Percentiles rank a stretch among this genome's conserved stretches.
phyloP scores from a whole-genome alignment of 2,797 vertebrate species.

The Ammospiza maritima region DNA sequence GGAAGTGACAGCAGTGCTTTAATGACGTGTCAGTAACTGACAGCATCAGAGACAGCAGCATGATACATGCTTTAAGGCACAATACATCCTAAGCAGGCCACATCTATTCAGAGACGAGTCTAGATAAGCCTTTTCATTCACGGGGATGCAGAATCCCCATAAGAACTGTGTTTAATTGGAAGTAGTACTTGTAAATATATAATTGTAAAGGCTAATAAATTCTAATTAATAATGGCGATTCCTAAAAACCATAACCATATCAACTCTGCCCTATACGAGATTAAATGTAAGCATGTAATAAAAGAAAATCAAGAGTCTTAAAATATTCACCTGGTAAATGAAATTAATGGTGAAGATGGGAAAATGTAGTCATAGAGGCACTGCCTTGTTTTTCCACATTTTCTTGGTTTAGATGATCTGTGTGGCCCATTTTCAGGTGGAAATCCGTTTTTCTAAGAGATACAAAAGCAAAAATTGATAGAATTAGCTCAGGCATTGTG shows the following conservation, averaged over 20 bases:
- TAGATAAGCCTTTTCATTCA: neutral
- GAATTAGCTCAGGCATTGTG: neutral
- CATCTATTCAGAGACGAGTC: neutral
- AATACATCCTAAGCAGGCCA: neutral
- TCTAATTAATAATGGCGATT: neutral
- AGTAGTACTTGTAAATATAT: neutral
- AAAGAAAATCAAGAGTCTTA: neutral
- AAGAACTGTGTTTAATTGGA: neutral
- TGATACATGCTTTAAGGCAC: neutral
- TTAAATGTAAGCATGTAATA: neutral
- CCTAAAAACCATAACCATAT: neutral
- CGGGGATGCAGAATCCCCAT: neutral
- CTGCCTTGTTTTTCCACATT: neutral
- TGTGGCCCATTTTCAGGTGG: neutral
- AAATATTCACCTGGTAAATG: neutral
- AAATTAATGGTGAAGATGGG: neutral
- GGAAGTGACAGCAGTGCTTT: conserved; percentile 37
- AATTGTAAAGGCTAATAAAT: neutral
- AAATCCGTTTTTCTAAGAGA: neutral
- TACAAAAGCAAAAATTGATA: neutral
- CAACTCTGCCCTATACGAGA: neutral
- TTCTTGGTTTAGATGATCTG: neutral
- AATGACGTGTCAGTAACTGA: conserved; percentile 16
- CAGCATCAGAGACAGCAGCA: conserved; percentile 7
- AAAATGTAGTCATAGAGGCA: neutral